Evolutionary conservation across 2,888 invertebrate genomes (phyloP), one percentile per base, ranked within the genome.

Genomic region (Tipula confusa): DNA sequence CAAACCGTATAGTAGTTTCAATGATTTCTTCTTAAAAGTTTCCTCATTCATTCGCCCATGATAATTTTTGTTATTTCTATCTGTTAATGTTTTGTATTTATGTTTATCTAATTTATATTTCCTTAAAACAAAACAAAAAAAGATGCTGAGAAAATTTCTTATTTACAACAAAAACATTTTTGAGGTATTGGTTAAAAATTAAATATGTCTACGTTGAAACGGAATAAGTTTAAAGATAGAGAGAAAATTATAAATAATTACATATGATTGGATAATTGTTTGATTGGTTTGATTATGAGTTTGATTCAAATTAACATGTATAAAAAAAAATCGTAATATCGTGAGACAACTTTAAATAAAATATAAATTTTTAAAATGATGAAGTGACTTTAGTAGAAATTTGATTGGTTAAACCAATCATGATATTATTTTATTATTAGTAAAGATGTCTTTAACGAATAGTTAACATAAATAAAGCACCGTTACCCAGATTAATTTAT

Each of bases 21-120:
- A 64, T 64, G 64, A 64, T 64, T 24, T 24, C 24, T 64, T 64
- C 64, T 64, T 64, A 24, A 48, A 64, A 24, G 64, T 64, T 64
- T 64, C 64, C 64, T 64, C 64, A 24, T 64, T 64, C 64, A 64
- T 64, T 64, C 64, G 64, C 24, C 64, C 64, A 24, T 64, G 64
- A 64, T 24, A 64, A 64, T 64, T 64, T 64, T 64, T 64, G 64
- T 64, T 64, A 64, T 64, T 64, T 64, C 24, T 64, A 64, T 64
- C 64, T 24, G 24, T 15, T 43, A 4, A 4, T 15, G 43, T 43
- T 43, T 33, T 33, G 33, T 64, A 64, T 64, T 43, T 43, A 43
- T n/a, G n/a, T 43, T 43, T 43, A 43, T 43, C 43, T 43, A 24
- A 18, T 64, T 64, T 64, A 24, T 64, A 24, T 64, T 64, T 64